These are phyloP conservation scores for Pocillopora verrucosa DNA, from an alignment of 64 coral and sea anemone species.

Conservation along the genomic window DNA sequence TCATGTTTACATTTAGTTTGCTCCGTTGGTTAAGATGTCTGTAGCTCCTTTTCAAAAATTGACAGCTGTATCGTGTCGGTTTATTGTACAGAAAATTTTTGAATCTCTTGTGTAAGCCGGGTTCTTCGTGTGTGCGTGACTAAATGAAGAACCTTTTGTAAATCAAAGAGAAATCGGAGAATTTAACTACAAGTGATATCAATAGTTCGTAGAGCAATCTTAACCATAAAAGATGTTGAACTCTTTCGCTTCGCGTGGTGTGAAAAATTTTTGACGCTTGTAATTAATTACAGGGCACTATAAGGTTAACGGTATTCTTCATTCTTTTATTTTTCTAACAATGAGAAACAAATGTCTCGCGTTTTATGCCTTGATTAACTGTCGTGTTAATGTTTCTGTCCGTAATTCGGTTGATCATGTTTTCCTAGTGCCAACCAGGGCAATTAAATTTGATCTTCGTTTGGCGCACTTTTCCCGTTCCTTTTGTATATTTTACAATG, in stretches of 20 bases:
- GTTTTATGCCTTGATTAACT: background rate
- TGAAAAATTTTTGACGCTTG: background rate
- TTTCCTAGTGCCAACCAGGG: no score
- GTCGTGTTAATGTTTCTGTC: background rate
- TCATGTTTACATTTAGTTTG: conserved; percentile 28
- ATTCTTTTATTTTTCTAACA: background rate
- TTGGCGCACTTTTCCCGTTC: no score
- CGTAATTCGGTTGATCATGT: background rate
- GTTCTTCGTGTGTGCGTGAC: background rate
- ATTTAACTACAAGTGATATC: no score
- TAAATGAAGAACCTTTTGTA: background rate
- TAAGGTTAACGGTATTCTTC: conserved; percentile 4
- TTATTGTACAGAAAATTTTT: background rate
- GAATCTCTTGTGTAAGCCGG: background rate
- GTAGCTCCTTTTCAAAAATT: background rate
- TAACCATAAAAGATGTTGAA: background rate
- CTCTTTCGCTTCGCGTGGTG: background rate
- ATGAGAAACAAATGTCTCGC: background rate
- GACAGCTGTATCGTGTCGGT: conserved; percentile 14
- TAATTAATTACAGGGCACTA: background rate
- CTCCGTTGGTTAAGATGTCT: background rate
- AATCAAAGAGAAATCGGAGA: background rate
- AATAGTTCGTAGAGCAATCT: background rate
- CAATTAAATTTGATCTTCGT: no score
- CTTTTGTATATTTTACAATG: no score